Conservation (phyloP, 2,113 vertebrate genomes). For the Chlamydotis undulata region DNA sequence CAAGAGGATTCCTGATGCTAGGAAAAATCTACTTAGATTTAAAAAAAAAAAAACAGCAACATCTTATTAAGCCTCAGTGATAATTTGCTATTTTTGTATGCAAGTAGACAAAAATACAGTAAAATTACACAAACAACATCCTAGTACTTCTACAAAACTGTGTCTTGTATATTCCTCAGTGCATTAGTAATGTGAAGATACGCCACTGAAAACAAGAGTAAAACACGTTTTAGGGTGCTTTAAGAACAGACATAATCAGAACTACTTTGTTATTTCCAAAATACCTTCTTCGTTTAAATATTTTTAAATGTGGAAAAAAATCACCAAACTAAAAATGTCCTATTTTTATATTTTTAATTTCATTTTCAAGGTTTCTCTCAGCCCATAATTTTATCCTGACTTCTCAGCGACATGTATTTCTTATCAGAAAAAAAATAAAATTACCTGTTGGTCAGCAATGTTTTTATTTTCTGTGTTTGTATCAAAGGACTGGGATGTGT, state of each 20-base stretch:
- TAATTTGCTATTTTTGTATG: background rate
- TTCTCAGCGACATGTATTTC: background rate
- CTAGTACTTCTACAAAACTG: background rate
- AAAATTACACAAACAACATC: background rate
- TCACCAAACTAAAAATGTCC: background rate
- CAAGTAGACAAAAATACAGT: background rate
- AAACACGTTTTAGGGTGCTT: background rate
- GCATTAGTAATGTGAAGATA: background rate
- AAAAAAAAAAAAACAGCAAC: background rate
- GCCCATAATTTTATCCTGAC: background rate
- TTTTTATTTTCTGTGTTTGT: background rate
- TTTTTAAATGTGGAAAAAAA: background rate
- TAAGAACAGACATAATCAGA: background rate
- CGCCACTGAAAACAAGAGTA: background rate
- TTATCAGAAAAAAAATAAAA: background rate
- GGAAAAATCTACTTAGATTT: background rate
- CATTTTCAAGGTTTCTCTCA: background rate
- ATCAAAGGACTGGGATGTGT: background rate
- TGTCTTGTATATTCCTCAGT: background rate
- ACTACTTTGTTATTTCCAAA: background rate
- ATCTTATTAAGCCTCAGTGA: background rate
- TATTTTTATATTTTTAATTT: background rate
- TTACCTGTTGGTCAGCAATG: background rate
- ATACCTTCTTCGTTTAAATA: background rate
- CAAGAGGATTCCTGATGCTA: background rate